phyloP scores from a whole-genome alignment of 37 sponge, comb jelly and placozoan species.

The Crambe crambe region DNA sequence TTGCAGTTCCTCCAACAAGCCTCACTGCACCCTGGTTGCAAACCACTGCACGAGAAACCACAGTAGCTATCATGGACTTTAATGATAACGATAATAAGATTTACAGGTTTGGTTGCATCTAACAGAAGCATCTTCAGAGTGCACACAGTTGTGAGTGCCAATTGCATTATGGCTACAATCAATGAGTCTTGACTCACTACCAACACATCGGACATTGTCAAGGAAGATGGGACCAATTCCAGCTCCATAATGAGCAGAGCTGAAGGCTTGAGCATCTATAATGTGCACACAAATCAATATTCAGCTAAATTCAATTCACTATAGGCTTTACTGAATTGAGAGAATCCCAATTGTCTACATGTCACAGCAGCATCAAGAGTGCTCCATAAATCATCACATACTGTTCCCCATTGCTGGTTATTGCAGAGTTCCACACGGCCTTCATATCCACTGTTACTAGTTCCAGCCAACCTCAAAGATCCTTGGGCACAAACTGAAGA shows the following conservation, averaged over 20 bases:
- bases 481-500: not conserved
- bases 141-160: not conserved
- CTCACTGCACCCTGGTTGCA: not conserved
- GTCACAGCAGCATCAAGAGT: not conserved
- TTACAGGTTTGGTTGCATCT: not conserved
- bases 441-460: not conserved
- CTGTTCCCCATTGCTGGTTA: constrained; percentile 14
- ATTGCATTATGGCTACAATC: not conserved
- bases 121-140: constrained; percentile 3
- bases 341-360: constrained; percentile 1
- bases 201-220: not conserved
- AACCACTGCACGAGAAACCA: not conserved
- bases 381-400: constrained; percentile 15
- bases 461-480: not conserved
- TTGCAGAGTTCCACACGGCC: constrained; percentile 23
- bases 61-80: too few relatives aligned
- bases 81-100: too few relatives aligned
- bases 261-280: not conserved
- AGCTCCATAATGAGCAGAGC: not conserved
- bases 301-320: too few relatives aligned
- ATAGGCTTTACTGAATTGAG: not conserved
- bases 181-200: not conserved
- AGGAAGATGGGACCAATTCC: not conserved
- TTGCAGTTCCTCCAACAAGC: constrained; percentile 1
- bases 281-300: too few relatives aligned